Base-by-base conservation (phyloP, 2,797 vertebrate genomes). In the Tragopan temminckii region DNA sequence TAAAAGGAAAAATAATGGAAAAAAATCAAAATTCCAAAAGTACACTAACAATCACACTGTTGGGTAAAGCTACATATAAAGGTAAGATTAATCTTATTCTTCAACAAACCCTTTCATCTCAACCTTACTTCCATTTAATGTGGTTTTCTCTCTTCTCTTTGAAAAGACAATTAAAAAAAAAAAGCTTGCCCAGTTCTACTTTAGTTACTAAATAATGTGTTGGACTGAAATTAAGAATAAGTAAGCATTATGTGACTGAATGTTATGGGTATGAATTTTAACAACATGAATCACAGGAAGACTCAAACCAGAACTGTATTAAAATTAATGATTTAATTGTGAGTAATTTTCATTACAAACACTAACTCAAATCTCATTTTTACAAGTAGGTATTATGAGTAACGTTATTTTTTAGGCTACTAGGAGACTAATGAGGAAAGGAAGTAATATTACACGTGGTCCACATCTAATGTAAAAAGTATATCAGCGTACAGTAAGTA, bases 41-140 rank as follows among this genome's bases (percentile, higher is more conserved):
- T 55, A 57, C 29, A 1, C 97, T 99, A 63, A 95, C 93, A 45
- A 96, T 99, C 93, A 99, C 99, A 80, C 97, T 92, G 8, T 94
- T 99, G 93, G 99, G 99, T 25, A 98, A 90, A 93, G 99, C 99
- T 45, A 98, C 99, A 3, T 99, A 97, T 72, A 99, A 99, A 98
- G 99, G 99, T 99, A 92, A 97, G 82, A 42, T 11, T 27, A 66
- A 74, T 38, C 38, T 24, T 6, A 4, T 67, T 71, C 5, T 79
- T 59, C 53, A 71, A 27, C 38, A 69, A 80, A 33, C 5, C 4
- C 18, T 72, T 74, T 72, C 17, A 57, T 55, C 33, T 74, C 46
- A 64, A 10, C 38, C 13, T 64, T 50, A 19, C 9, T 12, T 83
- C 5, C 27, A 0, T 61, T 78, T 6, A 3, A 4, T 68, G 27